Base-by-base conservation (phyloP, 2,797 vertebrate genomes). In the Dendrocincla tyrannina region DNA sequence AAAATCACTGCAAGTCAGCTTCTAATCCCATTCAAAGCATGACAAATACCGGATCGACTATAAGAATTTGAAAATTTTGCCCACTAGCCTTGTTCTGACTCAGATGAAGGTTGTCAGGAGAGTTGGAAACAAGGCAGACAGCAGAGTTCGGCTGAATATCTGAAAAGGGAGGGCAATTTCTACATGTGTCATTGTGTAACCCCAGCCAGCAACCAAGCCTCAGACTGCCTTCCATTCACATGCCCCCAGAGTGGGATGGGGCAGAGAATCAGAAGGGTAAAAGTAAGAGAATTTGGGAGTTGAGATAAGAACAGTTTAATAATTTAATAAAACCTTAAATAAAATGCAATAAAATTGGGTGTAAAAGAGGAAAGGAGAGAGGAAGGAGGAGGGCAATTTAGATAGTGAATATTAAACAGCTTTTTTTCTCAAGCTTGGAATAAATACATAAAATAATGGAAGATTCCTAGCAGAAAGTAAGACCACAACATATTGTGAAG, bases 151-250 rank as follows among this genome's bases (percentile, higher is more conserved):
- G 2, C 6, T 56, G 17, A 80, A n/a, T 2, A 89, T 3, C 20
- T 85, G 37, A 58, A 88, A 72, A 87, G 9, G 32, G 10, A 80
- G 13, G 5, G 16, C 7, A 66, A 15, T 62, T 78, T 81, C 46
- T 42, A 22, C 4, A 56, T 5, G 13, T 7, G 4, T 2, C 0
- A 0, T 17, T 46, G 11, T 39, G 30, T 14, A 35, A 53, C 13
- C 25, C 5, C 24, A 77, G 28, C 5, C 16, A 76, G 28, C 23
- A 58, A 7, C 10, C 19, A 42, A 68, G 8, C 3, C 44, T 19
- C 35, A 15, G 42, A 25, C 3, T 42, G 39, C 5, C 41, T 60
- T 67, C 60, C 25, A 16, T 32, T 68, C 30, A 68, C 7, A 35
- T 17, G 20, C 14, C 11, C 6, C 20, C 17, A 19, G 5, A 50